Evolutionary conservation across 2,113 vertebrate species (phyloP).

Genomic region (Parus major): DNA sequence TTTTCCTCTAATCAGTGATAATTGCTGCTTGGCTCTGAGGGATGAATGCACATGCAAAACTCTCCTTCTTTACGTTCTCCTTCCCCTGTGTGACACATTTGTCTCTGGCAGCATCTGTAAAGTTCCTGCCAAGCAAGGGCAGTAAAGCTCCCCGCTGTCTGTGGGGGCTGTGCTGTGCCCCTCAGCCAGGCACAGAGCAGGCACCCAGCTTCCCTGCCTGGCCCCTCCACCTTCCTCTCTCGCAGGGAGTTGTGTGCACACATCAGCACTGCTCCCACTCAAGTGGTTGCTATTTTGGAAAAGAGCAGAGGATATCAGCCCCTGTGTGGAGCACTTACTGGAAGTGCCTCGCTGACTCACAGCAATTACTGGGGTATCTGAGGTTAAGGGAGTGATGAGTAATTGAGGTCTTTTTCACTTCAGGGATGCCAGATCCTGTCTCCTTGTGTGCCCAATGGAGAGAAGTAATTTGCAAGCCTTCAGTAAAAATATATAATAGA

Average conservation of each 20-base stretch:
- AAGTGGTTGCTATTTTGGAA: conserved; percentile 54
- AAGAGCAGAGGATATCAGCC: conserved; percentile 25
- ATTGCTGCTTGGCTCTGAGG: not conserved
- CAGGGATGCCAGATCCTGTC: conserved; percentile 29
- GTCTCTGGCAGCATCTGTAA: not conserved
- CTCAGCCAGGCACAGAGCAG: not conserved
- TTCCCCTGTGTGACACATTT: not conserved
- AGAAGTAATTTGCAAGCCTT: conserved; percentile 10
- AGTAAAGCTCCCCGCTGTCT: not conserved
- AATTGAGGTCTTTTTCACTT: conserved; percentile 53
- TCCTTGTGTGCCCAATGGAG: not conserved
- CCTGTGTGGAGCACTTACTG: conserved; percentile 36
- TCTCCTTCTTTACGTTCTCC: not conserved
- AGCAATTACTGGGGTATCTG: conserved; percentile 55
- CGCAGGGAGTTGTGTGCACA: not conserved
- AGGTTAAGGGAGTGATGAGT: conserved; percentile 66
- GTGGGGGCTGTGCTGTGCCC: not conserved
- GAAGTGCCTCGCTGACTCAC: conserved; percentile 59
- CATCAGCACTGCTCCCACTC: conserved; percentile 16
- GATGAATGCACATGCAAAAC: not conserved
- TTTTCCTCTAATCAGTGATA: not conserved
- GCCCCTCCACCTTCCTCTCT: not conserved
- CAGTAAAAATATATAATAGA: not conserved
- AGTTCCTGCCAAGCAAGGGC: not conserved
- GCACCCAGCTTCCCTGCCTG: not conserved